Evolutionary conservation across 2,888 invertebrate genomes (phyloP), one percentile per base, ranked within the genome.

Genomic region (Lepas anatifera): DNA sequence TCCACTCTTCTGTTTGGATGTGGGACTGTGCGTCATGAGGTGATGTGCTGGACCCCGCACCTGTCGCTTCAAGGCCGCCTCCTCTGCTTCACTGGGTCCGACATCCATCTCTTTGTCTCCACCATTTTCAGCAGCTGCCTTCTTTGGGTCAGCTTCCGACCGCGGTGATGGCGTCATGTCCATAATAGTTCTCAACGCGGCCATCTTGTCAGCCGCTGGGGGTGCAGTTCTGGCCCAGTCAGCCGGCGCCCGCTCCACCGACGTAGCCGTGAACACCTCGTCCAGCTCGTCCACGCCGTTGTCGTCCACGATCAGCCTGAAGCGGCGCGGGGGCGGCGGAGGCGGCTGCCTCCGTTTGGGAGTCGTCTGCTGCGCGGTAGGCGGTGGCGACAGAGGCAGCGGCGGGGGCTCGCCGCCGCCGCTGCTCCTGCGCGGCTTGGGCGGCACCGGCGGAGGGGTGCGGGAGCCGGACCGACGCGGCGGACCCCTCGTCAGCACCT

Each of bases 361-460:
- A 6, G 11, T 6, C 4, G n/a, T 48, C 48, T 3, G 48, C n/a
- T 8, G 27, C 50, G 27, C n/a, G n/a, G n/a, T n/a, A n/a, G 46
- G 27, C 11, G 50, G 27, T 27, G 50, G 50, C 2, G n/a, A 25
- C 2, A 25, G 3, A 25, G 48, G 7, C 48, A 25, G 29, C 29
- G n/a, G 25, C 29, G 52, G 29, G 22, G 52, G 29, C 18, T 16
- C 11, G 16, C 10, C 58, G 32, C 58, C 58, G 13, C 7, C 13
- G 32, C 58, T 22, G 32, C 32, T 7, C 3, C 27, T 27, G 58
- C 58, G 58, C 32, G 58, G 58, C 18, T 32, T 58, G 58, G 58
- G 32, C 58, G 58, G 58, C 58, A 58, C 58, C 18, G 58, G 58
- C 58, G 58, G 58, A 18, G 58, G 58, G 7, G 58, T 58, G 32